Conservation (phyloP, 1,140 invertebrate species). For the Dendrolimus kikuchii region DNA sequence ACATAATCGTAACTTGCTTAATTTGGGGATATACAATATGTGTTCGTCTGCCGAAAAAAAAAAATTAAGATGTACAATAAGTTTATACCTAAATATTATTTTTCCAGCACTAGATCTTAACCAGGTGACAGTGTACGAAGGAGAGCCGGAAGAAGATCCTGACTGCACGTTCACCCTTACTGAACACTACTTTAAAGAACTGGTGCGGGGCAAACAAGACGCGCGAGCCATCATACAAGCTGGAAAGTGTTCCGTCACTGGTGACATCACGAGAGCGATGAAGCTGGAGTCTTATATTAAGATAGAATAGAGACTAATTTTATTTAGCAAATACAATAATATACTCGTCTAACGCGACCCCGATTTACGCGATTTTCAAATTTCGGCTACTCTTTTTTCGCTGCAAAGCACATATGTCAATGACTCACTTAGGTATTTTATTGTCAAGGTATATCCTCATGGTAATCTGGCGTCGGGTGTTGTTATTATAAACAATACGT, state of each 20-base stretch:
- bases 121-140: conserved; percentile 57
- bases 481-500: too few relatives aligned
- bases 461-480: too few relatives aligned
- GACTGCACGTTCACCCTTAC: conserved; percentile 64
- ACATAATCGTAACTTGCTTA: too few relatives aligned
- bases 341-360: too few relatives aligned
- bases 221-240: conserved; percentile 59
- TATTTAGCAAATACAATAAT: not conserved
- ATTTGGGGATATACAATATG: too few relatives aligned
- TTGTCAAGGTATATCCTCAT: too few relatives aligned
- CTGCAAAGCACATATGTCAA: too few relatives aligned
- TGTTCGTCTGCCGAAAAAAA: too few relatives aligned
- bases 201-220: conserved; percentile 53
- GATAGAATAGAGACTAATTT: conserved; percentile 28
- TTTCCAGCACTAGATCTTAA: conserved; percentile 63
- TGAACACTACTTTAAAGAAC: conserved; percentile 57
- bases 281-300: conserved; percentile 69
- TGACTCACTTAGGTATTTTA: too few relatives aligned
- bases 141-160: conserved; percentile 58
- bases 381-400: too few relatives aligned
- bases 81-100: conserved; percentile 3
- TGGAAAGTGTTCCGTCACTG: conserved; percentile 64
- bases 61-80: too few relatives aligned
- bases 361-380: too few relatives aligned
- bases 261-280: conserved; percentile 69